A percentile compares a stretch with the other conserved stretches of the same genome.
Evolutionary conservation across 1,140 invertebrate species (phyloP).

Genomic region (Apis laboriosa): DNA sequence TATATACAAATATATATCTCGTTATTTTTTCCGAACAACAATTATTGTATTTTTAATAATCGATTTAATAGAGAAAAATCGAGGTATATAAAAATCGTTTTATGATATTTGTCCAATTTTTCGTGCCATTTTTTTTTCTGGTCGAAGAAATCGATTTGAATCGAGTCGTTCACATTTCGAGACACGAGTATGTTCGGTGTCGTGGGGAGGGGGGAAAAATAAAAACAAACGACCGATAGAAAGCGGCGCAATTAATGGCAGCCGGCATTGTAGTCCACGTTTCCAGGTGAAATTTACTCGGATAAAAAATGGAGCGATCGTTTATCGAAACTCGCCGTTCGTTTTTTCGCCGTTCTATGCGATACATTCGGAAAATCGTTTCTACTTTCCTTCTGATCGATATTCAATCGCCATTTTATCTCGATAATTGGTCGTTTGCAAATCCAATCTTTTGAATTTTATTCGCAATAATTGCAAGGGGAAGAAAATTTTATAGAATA

Average conservation of each 20-base stretch:
- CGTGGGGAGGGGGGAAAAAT: background rate
- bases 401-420: background rate
- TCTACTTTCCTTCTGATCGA: background rate
- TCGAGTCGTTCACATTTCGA: background rate
- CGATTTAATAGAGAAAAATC: background rate
- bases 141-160: background rate
- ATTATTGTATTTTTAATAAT: no score
- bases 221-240: slow-evolving; percentile 30
- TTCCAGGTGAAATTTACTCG: slow-evolving; percentile 33
- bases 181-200: background rate
- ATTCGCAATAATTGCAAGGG: no score
- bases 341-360: background rate
- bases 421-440: background rate
- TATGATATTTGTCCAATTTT: background rate
- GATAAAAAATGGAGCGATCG: slow-evolving; percentile 31
- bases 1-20: no score
- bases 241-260: slow-evolving; percentile 42
- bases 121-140: background rate
- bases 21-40: no score
- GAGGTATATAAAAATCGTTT: background rate
- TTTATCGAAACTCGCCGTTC: slow-evolving; percentile 3
- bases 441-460: background rate
- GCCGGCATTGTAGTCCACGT: slow-evolving; percentile 21
- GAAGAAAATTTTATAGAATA: background rate
- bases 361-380: slow-evolving; percentile 29